Base-by-base conservation (phyloP, 2,113 vertebrate genomes). In the Melanostigma gelatinosum region DNA sequence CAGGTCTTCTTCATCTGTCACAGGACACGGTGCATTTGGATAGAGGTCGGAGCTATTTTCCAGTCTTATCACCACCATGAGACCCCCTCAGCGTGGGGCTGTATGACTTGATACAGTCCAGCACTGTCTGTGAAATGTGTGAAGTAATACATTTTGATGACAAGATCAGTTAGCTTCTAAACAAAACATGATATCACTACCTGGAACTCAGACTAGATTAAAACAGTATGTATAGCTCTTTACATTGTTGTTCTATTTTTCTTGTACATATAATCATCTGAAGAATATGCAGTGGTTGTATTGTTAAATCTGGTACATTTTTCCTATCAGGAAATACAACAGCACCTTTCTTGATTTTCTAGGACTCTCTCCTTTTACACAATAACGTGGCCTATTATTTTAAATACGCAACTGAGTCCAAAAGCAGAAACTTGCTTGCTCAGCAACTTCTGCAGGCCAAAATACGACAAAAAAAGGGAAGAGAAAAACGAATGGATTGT, bases 401-500 rank as follows among this genome's bases (percentile, higher is more conserved):
- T 32, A 64, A 83, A 87, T 62, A 81, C 81, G 78, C 75, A 80
- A 82, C 72, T 89, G 85, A 48, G 80, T 89, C 80, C 52, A 67
- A 82, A 87, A 81, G 36, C 2, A 63, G 74, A 79, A 83, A 81
- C 40, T 34, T 80, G 69, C 69, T 79, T 75, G 67, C 66, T 89
- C 66, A 73, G 61, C 83, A 85, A 80, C 63, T 92, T 83, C 74
- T 79, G 75, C 36, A 44, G 58, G 40, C 62, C 48, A 64, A 76
- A 72, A 72, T 68, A 77, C 72, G 75, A 82, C 76, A 84, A 79
- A 42, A 72, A 70, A 66, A 18, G 40, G 65, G 40, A 55, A 24
- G 12, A 58, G 55, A 83, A 83, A 81, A 84, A 89, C 86, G 85
- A 90, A 88, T 77, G 72, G 73, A 89, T 86, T 74, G 87, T 70